Evolutionary conservation across 2,797 vertebrate genomes (phyloP).

Genomic region (Enteromius thamalakanensis): DNA sequence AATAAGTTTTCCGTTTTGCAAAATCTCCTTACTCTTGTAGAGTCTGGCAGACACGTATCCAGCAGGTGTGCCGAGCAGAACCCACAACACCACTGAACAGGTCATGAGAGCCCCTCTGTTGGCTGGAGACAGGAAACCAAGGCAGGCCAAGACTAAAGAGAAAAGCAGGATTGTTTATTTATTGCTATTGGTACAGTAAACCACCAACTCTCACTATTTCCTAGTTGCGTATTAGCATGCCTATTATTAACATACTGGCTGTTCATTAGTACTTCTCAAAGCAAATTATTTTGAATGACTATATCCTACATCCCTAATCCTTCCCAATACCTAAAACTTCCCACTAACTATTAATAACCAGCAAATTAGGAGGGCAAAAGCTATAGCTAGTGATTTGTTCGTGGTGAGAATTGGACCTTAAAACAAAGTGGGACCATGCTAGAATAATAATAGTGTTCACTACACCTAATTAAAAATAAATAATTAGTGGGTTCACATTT

Average conservation of each 20-base stretch:
- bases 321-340: neutral
- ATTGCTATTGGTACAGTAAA: neutral
- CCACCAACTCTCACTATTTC: neutral
- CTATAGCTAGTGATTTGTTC: no score
- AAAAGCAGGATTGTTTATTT: neutral
- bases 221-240: neutral
- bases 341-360: neutral
- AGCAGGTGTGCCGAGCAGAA: constrained; percentile 87
- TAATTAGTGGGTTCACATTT: neutral
- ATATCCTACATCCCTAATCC: neutral
- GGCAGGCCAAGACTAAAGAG: constrained; percentile 90
- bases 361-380: neutral
- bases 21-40: constrained; percentile 84
- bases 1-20: neutral
- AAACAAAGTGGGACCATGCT: neutral
- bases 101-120: constrained; percentile 91
- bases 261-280: neutral
- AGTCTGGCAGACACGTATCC: constrained; percentile 89
- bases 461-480: neutral
- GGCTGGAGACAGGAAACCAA: constrained; percentile 96
- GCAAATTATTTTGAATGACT: neutral
- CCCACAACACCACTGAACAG: constrained; percentile 88
- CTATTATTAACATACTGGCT: neutral
- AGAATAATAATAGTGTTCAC: neutral
- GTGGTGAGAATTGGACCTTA: neutral